Evolutionary conservation across 1,140 invertebrate species (phyloP), one percentile per base, ranked within the genome.

Genomic region (Zaprionus tsacasi): DNA sequence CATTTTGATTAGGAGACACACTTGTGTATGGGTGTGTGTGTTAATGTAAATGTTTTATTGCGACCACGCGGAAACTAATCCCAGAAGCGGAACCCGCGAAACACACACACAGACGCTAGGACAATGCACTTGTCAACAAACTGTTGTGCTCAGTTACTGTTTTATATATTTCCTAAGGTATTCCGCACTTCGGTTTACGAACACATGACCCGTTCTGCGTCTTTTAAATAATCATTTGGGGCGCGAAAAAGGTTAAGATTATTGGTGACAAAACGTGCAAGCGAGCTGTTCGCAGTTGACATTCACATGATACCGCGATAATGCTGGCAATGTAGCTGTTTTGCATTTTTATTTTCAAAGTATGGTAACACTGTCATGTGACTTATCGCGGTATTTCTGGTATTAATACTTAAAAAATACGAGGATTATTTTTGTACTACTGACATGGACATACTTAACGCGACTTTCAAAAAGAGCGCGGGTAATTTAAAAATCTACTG

Each of bases 1-100:
- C 91, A 92, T 92, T 45, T 73, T 67, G 4, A 35, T 43, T 25
- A 13, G 15, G 33, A 50, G 13, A 54, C 13, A 63, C 33, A 60
- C 40, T 48, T 43, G 6, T 40, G n/a, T 43, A 6, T 43, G 6
- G n/a, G n/a, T 43, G n/a, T 43, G 6, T 43, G 10, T 43, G n/a
- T n/a, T n/a, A n/a, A n/a, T n/a, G n/a, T n/a, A n/a, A 5, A 30
- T 27, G 4, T 27, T 27, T 27, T n/a, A 21, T 21, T 21, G 21
- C 21, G 59, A 30, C 15, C 45, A 67, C 64, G 70, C 56, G 64
- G 63, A 35, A 58, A 54, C n/a, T 57, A 17, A 17, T 10, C 35
- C 36, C 15, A 27, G n/a, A 43, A 6, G 11, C n/a, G 21, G 21
- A 21, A 21, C 12, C 59, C 45, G 15, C 60, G 27, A 40, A 40